Evolutionary conservation across 2,797 vertebrate species (phyloP).

Genomic region (Parotocinclus haroldoi): DNA sequence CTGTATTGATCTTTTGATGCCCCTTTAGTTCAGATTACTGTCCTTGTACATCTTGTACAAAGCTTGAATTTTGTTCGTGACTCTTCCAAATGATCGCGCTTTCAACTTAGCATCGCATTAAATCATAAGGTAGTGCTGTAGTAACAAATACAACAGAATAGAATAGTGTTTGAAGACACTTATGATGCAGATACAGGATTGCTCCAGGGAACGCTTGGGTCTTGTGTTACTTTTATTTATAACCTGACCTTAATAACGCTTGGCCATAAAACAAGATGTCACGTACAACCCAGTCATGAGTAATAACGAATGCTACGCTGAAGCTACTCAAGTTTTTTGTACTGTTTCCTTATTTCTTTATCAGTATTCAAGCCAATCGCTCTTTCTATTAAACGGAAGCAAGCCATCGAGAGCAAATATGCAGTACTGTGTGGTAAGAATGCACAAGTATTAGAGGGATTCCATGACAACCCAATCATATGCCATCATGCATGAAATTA

Average conservation of each 20-base stretch:
- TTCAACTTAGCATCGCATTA: too few species aligned
- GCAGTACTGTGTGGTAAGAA: too few species aligned
- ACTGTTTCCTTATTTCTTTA: too few species aligned
- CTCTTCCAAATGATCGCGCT: background rate
- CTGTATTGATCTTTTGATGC: constrained; percentile 14
- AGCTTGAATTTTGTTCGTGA: background rate
- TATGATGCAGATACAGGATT: background rate
- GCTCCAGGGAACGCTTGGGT: background rate
- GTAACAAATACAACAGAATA: background rate
- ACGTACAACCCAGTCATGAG: constrained; percentile 1
- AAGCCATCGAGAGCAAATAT: too few species aligned
- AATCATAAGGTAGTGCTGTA: too few species aligned
- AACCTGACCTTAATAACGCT: background rate
- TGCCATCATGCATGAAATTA: too few species aligned
- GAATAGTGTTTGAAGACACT: background rate
- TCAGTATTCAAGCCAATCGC: too few species aligned
- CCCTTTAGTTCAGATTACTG: constrained; percentile 1
- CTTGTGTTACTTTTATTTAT: background rate
- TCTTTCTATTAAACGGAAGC: too few species aligned
- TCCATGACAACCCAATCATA: too few species aligned
- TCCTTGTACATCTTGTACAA: constrained; percentile 25
- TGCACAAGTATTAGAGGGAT: too few species aligned
- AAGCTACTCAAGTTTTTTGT: too few species aligned
- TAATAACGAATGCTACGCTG: background rate
- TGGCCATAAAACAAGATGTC: background rate